These are phyloP conservation scores for Lepidocyrtinus sp. DNA, from an alignment of 2,888 invertebrate species.

Conservation along the genomic window DNA sequence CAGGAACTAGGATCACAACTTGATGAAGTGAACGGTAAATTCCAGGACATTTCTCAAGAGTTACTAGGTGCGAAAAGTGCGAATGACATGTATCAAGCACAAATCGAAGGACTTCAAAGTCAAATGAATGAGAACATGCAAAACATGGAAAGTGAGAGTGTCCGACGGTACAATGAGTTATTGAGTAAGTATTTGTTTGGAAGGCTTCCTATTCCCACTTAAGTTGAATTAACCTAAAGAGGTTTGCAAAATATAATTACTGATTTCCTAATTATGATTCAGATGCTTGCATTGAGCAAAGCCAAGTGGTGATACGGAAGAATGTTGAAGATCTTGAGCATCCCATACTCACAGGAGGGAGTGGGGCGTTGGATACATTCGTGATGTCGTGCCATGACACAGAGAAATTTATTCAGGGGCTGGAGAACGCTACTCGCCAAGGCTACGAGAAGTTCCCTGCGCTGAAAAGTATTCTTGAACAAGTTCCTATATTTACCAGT, in stretches of 20 bases:
- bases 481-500: conserved; percentile 76
- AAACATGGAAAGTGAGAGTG: conserved; percentile 65
- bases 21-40: conserved; percentile 78
- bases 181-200: conserved; percentile 63
- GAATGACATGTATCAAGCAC: conserved; percentile 58
- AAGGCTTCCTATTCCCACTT: too few relatives aligned
- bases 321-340: conserved; percentile 79
- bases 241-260: background rate
- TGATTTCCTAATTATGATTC: conserved; percentile 37
- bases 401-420: conserved; percentile 47
- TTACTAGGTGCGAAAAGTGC: conserved; percentile 55
- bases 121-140: conserved; percentile 66
- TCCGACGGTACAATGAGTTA: conserved; percentile 65
- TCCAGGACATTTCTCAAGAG: conserved; percentile 75
- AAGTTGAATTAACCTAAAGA: too few relatives aligned
- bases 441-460: conserved; percentile 63
- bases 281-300: conserved; percentile 74
- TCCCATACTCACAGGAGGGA: conserved; percentile 73
- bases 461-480: conserved; percentile 72
- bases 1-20: conserved; percentile 80
- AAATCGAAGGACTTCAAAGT: conserved; percentile 64
- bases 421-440: conserved; percentile 58
- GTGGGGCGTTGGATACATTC: conserved; percentile 70
- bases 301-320: conserved; percentile 75
- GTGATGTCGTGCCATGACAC: conserved; percentile 62